Base-by-base conservation (phyloP, 2,797 vertebrate genomes). In the Myotis findleyi region DNA sequence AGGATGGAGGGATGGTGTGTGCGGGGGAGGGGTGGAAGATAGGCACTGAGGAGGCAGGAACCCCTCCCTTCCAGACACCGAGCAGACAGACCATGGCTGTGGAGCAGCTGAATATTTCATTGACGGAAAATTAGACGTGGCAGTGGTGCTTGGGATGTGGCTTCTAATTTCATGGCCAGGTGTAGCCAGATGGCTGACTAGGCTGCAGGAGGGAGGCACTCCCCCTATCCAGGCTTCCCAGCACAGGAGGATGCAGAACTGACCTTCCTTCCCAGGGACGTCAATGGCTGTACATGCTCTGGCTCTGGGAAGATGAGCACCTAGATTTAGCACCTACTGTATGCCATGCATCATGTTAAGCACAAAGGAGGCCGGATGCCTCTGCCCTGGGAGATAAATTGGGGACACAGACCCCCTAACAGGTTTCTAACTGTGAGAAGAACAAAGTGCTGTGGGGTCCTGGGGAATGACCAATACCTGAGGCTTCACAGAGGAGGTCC, bases 41-140 rank as follows among this genome's bases (percentile, higher is more conserved):
- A 38, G 36, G 36, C 62, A 0, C 66, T 20, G 55, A 55, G 64
- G 41, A 91, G 55, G 23, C 30, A 4, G 47, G 38, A 85, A 20
- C 17, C 30, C 57, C 77, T 75, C 51, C 77, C 68, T 91, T 47
- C 57, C 55, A 55, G 93, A 55, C 11, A 36, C 87, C 87, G 69
- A 83, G 64, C 89, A 69, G 87, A 66, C 87, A 69, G 89, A 59
- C 14, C 0, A 0, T 53, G 62, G 88, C 68, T 84, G 16, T 20
- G 33, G 73, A 88, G 64, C n/a, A 7, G 77, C 89, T 97, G 88
- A 97, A 97, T 97, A 97, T 96, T 96, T 96, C 94, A 97, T 96
- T 96, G 93, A 91, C 2, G 96, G 96, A 97, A 97, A 97, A 91
- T 92, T 96, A 83, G 93, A 96, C 49, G 71, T 85, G 47, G 76